Evolutionary conservation across 2,113 vertebrate genomes (phyloP).

Genomic region (Pachyramphus minor): DNA sequence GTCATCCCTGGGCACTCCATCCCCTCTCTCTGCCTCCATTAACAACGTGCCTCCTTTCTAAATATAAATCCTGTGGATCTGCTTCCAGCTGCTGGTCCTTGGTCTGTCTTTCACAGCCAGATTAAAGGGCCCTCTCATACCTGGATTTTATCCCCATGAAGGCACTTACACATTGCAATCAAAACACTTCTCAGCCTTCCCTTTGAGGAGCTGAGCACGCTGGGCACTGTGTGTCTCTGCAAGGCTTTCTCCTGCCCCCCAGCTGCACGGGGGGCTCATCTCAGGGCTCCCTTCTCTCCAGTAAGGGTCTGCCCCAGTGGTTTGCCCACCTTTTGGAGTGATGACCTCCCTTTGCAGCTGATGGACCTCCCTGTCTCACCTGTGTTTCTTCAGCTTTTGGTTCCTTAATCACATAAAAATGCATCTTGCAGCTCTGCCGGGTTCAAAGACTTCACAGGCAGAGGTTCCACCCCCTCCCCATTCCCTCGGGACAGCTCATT

Average conservation of each 20-base stretch:
- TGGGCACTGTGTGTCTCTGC: not conserved
- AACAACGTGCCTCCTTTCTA: not conserved
- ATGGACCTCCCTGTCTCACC: accelerated
- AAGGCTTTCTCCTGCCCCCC: not conserved
- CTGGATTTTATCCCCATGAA: not conserved
- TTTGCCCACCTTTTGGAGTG: not conserved
- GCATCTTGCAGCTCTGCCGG: not conserved
- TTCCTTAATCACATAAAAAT: not conserved
- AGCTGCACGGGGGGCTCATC: accelerated
- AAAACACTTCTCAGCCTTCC: not conserved
- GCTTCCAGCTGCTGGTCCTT: not conserved
- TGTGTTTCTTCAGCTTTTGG: accelerated
- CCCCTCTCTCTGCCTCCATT: not conserved
- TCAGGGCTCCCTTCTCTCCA: not conserved
- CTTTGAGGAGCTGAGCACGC: not conserved
- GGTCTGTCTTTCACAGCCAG: not conserved
- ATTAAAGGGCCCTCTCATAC: conserved; percentile 12
- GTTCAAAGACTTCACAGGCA: too few species aligned
- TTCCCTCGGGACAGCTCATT: not conserved
- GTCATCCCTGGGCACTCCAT: accelerated
- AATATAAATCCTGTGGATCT: not conserved
- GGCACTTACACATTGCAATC: not conserved
- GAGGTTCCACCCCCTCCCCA: not conserved
- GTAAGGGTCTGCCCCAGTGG: not conserved
- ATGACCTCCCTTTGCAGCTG: not conserved